phyloP scores from a whole-genome alignment of 2,113 vertebrate genomes.

The Oncorhynchus nerka region DNA sequence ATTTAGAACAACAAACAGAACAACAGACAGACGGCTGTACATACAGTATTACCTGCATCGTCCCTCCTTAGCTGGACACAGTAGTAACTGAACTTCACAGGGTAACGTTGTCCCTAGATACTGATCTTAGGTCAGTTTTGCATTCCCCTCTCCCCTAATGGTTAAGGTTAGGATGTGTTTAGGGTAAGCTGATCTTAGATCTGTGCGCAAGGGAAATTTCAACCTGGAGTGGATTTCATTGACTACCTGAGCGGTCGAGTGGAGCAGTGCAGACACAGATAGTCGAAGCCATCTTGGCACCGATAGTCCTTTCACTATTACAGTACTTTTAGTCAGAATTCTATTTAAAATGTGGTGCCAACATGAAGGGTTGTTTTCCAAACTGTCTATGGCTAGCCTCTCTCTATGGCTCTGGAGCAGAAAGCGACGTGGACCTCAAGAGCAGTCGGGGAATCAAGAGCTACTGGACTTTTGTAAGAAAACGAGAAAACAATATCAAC shows the following conservation, averaged over 20 bases:
- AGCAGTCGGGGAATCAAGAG: slow-evolving; percentile 29
- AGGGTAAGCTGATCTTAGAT: background rate
- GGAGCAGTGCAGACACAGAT: slow-evolving; percentile 52
- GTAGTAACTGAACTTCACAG: background rate
- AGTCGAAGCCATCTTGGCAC: slow-evolving; percentile 28
- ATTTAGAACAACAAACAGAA: background rate
- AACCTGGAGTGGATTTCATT: background rate
- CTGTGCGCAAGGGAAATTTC: background rate
- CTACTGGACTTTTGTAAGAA: slow-evolving; percentile 41
- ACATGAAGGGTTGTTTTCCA: slow-evolving; percentile 54
- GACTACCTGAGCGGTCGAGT: slow-evolving; percentile 20
- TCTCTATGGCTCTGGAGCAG: slow-evolving; percentile 55
- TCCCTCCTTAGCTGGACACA: slow-evolving; percentile 30
- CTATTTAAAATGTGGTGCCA: slow-evolving; percentile 48
- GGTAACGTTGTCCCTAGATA: too few species aligned
- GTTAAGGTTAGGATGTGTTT: background rate
- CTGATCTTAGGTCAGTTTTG: too few species aligned
- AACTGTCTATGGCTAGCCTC: slow-evolving; percentile 47
- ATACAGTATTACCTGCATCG: slow-evolving; percentile 19
- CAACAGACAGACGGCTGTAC: slow-evolving; percentile 16
- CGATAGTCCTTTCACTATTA: slow-evolving; percentile 44
- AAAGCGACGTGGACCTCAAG: slow-evolving; percentile 36
- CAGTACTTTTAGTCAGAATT: slow-evolving; percentile 28
- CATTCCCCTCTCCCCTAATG: slow-evolving; percentile 26
- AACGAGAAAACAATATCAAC: slow-evolving; percentile 27